Evolutionary conservation across 1,140 invertebrate genomes (phyloP).

Genomic region (Pristionchus pacificus): DNA sequence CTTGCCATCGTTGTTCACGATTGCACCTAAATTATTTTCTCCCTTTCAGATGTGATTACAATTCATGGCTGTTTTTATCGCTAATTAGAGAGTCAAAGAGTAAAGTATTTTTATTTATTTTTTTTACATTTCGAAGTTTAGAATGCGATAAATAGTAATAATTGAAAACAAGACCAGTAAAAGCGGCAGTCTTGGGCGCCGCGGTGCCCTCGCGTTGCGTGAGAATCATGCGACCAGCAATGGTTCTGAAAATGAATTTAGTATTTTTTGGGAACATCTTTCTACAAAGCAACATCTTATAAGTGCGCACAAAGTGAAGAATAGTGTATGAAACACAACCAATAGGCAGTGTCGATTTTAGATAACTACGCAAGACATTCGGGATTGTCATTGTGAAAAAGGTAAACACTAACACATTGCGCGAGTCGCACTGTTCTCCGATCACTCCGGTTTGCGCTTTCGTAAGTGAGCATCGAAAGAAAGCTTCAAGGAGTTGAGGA

Average conservation of each 20-base stretch:
- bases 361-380: too few species aligned
- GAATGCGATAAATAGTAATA: not conserved
- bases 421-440: slow-evolving; percentile 12
- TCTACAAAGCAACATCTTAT: too few species aligned
- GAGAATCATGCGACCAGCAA: slow-evolving; percentile 33
- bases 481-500: slow-evolving; percentile 31
- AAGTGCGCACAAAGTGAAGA: too few species aligned
- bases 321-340: too few species aligned
- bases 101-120: not conserved
- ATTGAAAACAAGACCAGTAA: not conserved
- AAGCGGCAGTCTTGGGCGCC: slow-evolving; percentile 24
- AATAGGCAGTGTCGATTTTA: too few species aligned
- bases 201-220: slow-evolving; percentile 36
- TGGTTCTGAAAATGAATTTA: slow-evolving; percentile 20
- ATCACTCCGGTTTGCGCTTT: too few species aligned
- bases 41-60: too few species aligned
- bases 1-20: slow-evolving; percentile 28
- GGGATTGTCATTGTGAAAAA: too few species aligned
- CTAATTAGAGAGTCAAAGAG: not conserved
- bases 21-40: slow-evolving; percentile 18
- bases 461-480: slow-evolving; percentile 32
- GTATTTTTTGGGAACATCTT: too few species aligned
- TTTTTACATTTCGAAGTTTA: not conserved
- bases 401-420: slow-evolving; percentile 9
- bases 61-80: too few species aligned